Evolutionary conservation across 2,113 vertebrate species (phyloP).

Genomic region (Forbesichthys agassizii): DNA sequence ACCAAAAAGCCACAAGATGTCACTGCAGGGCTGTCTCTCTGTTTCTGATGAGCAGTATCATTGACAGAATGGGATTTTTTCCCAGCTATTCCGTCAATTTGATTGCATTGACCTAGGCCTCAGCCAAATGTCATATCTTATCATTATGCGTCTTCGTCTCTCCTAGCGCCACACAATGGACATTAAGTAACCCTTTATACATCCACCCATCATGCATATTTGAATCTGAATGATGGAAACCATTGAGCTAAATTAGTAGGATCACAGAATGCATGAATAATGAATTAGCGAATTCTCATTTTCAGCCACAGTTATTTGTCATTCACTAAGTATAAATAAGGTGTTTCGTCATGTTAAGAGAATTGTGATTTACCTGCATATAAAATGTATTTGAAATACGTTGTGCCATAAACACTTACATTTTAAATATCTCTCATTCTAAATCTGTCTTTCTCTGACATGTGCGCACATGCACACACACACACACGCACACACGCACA

Average conservation of each 20-base stretch:
- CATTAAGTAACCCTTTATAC: slow-evolving; percentile 51
- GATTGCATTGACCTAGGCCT: slow-evolving; percentile 54
- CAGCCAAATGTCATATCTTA: slow-evolving; percentile 53
- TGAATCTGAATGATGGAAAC: slow-evolving; percentile 63
- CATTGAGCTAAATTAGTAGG: slow-evolving; percentile 48
- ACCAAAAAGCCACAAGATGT: slow-evolving; percentile 34
- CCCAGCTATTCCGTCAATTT: slow-evolving; percentile 50
- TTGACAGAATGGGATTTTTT: slow-evolving; percentile 49
- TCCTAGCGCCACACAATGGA: slow-evolving; percentile 52
- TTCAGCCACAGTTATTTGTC: slow-evolving; percentile 39
- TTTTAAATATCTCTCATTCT: slow-evolving; percentile 25
- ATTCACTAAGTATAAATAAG: slow-evolving; percentile 17
- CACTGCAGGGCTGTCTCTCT: slow-evolving; percentile 39
- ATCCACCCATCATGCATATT: slow-evolving; percentile 64
- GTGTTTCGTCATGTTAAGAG: slow-evolving; percentile 4
- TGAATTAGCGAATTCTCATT: slow-evolving; percentile 32
- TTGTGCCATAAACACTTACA: slow-evolving; percentile 11
- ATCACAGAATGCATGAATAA: slow-evolving; percentile 62
- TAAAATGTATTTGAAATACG: neutral
- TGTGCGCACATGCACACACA: slow-evolving; percentile 19
- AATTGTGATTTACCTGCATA: slow-evolving; percentile 1
- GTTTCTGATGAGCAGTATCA: slow-evolving; percentile 34
- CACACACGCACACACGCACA: slow-evolving; percentile 22
- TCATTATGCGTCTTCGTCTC: slow-evolving; percentile 24
- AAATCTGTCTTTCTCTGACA: slow-evolving; percentile 1